These are phyloP conservation scores for Melospiza georgiana DNA, from an alignment of 2,113 vertebrate genomes.

Conservation along the genomic window DNA sequence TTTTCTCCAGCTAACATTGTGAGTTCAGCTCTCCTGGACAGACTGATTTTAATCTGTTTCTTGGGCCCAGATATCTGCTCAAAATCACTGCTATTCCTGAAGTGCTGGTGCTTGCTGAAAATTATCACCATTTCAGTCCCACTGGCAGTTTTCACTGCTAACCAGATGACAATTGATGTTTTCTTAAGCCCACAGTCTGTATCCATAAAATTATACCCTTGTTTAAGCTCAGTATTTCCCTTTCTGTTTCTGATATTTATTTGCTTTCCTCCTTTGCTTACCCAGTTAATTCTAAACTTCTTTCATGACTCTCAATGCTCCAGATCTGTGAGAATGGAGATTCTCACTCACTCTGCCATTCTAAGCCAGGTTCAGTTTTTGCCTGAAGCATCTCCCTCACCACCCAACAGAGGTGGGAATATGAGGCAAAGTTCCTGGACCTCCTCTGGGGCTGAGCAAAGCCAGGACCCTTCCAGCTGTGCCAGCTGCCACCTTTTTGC, in stretches of 20 bases:
- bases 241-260: not conserved
- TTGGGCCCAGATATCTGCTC: not conserved
- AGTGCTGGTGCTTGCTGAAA: not conserved
- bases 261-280: not conserved
- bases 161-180: not conserved
- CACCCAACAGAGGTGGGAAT: not conserved
- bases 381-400: not conserved
- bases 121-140: not conserved
- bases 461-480: fast-evolving
- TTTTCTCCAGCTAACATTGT: not conserved
- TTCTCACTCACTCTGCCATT: not conserved
- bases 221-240: not conserved
- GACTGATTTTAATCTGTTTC: not conserved
- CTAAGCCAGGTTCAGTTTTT: not conserved
- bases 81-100: not conserved
- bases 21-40: not conserved
- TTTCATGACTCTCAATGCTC: not conserved
- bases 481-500: not conserved
- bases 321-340: not conserved
- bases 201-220: not conserved
- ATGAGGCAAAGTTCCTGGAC: not conserved
- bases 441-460: not conserved
- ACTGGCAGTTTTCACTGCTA: not conserved
- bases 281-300: not conserved
- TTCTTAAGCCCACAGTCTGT: not conserved